Percentiles rank a stretch among this genome's conserved stretches.
Evolutionary conservation across 2,888 invertebrate genomes (phyloP).

Genomic region (Lymantria monacha): DNA sequence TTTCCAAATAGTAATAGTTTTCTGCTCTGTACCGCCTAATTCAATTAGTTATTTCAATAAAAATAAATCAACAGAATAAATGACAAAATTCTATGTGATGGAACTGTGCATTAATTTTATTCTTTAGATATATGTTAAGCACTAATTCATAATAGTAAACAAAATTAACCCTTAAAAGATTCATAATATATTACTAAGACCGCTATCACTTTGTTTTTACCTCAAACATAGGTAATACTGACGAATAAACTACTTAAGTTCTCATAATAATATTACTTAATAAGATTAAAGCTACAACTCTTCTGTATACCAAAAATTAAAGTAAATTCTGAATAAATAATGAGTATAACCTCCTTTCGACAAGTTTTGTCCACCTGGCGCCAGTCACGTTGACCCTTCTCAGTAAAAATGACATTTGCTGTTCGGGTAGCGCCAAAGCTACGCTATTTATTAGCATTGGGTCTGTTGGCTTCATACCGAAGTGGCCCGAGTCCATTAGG

Average conservation of each 20-base stretch:
- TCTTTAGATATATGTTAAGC: too few relatives aligned
- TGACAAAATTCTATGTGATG: too few relatives aligned
- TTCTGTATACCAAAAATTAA: constrained; percentile 2
- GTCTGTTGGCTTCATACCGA: constrained; percentile 66
- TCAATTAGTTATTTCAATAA: too few relatives aligned
- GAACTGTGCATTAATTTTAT: too few relatives aligned
- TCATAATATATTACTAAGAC: too few relatives aligned
- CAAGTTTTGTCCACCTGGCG: constrained; percentile 66
- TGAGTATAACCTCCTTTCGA: constrained; percentile 53
- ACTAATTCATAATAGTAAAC: too few relatives aligned
- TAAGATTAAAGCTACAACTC: constrained; percentile 12
- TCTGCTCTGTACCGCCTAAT: too few relatives aligned
- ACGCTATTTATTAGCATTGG: constrained; percentile 63
- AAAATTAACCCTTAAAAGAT: too few relatives aligned
- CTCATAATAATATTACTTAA: background rate
- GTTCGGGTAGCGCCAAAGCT: constrained; percentile 56
- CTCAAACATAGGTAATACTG: background rate
- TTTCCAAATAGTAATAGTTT: too few relatives aligned
- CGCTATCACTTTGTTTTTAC: too few relatives aligned
- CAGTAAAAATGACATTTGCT: constrained; percentile 60
- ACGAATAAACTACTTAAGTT: constrained; percentile 2
- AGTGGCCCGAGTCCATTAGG: constrained; percentile 62
- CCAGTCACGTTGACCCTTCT: constrained; percentile 70
- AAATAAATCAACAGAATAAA: too few relatives aligned
- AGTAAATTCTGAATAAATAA: constrained; percentile 11